Conservation (phyloP, 2,113 vertebrate species). For the Philantomba maxwellii region DNA sequence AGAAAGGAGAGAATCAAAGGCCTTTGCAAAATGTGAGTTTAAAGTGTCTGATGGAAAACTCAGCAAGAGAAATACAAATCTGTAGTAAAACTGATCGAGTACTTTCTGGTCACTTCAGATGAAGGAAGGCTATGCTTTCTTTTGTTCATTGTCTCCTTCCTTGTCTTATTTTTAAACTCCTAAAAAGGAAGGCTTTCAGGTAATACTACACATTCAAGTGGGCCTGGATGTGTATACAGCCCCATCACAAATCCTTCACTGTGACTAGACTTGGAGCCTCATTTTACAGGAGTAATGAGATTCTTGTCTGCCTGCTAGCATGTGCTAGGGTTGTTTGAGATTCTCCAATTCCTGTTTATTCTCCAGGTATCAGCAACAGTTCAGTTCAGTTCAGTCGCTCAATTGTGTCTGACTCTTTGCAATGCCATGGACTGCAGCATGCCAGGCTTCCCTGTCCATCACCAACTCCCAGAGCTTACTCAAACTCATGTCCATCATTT, state of each 20-base stretch:
- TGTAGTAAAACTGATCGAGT: not conserved
- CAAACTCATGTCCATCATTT: not conserved
- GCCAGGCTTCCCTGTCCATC: not conserved
- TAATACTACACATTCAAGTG: not conserved
- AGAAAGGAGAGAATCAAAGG: not conserved
- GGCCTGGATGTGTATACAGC: not conserved
- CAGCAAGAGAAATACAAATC: not conserved
- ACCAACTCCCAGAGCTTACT: not conserved
- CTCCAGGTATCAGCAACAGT: not conserved
- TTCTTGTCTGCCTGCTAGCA: not conserved
- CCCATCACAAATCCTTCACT: not conserved
- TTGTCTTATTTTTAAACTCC: not conserved
- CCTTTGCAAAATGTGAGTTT: constrained; percentile 39
- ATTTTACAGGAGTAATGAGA: not conserved
- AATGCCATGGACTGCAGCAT: not conserved
- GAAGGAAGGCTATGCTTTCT: not conserved
- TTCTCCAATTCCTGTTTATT: not conserved
- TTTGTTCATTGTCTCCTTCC: not conserved
- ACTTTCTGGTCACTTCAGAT: not conserved
- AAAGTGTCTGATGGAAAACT: not conserved
- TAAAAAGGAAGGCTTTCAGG: not conserved
- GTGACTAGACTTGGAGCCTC: not conserved
- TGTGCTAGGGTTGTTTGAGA: not conserved
- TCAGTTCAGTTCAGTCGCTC: not conserved
- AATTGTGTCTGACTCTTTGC: fast-evolving